Percentiles rank a stretch among this genome's conserved stretches.
Conservation (phyloP, 2,888 invertebrate species). For the Beris chalybata region DNA sequence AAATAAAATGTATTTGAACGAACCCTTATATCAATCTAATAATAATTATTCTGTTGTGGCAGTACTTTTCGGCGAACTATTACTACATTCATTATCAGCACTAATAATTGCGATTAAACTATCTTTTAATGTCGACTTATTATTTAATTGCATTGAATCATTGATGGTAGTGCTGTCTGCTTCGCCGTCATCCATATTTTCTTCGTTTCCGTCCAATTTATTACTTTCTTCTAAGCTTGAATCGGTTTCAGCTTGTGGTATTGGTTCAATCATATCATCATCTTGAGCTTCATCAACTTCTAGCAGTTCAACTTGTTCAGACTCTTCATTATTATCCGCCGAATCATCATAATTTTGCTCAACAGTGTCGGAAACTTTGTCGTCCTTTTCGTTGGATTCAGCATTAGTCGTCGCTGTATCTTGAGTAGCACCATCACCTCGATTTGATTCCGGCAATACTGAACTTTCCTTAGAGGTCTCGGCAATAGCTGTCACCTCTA, state of each 20-base stretch:
- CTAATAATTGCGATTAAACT: background rate
- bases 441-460: background rate
- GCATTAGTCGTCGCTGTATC: background rate
- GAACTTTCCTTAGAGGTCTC: background rate
- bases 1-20: no score
- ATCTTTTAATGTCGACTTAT: background rate
- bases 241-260: no score
- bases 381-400: background rate
- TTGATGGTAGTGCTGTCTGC: background rate
- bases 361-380: background rate
- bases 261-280: constrained; percentile 5
- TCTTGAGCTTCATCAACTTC: constrained; percentile 18
- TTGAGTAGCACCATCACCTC: background rate
- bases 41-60: no score
- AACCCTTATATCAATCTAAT: no score
- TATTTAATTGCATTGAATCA: background rate
- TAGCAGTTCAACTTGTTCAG: constrained; percentile 21
- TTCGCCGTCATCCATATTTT: background rate
- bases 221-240: no score
- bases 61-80: no score
- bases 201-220: background rate
- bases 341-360: background rate
- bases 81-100: background rate
- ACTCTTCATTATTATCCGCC: constrained; percentile 7
- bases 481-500: background rate